Percentiles rank a stretch among this genome's conserved stretches.
Evolutionary conservation across 1,140 invertebrate genomes (phyloP).

Genomic region (Hyphantria cunea): DNA sequence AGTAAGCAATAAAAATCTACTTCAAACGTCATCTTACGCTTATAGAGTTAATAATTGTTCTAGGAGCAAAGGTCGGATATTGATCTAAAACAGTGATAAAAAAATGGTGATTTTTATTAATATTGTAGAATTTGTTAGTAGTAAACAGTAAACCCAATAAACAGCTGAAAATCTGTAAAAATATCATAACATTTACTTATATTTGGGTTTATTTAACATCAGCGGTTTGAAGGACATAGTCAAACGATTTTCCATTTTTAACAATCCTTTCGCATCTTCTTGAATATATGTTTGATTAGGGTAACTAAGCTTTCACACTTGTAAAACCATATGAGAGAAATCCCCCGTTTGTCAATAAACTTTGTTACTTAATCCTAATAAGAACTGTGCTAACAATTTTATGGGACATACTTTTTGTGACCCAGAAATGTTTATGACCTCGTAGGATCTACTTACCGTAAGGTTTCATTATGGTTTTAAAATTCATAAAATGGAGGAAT

Average conservation of each 20-base stretch:
- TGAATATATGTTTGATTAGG: slow-evolving; percentile 17
- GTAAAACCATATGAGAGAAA: neutral
- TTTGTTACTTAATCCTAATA: neutral
- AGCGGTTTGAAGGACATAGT: neutral
- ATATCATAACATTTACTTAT: slow-evolving; percentile 7
- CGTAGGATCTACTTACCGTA: neutral
- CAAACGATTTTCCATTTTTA: slow-evolving; percentile 18
- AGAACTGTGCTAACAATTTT: neutral
- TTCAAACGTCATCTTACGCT: no score
- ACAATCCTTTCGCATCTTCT: neutral
- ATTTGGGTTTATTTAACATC: slow-evolving; percentile 5
- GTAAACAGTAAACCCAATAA: no score
- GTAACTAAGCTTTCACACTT: slow-evolving; percentile 5
- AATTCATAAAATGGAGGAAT: neutral
- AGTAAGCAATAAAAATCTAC: no score
- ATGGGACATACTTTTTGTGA: neutral
- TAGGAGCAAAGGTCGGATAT: no score
- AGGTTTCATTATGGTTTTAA: neutral
- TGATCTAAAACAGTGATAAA: no score
- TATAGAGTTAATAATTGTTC: no score
- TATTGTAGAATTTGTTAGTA: neutral
- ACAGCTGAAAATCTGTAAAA: no score
- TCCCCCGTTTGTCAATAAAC: neutral
- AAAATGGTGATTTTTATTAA: no score
- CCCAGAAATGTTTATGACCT: no score